Percentiles rank a stretch among this genome's conserved stretches.
phyloP scores from a whole-genome alignment of 2,113 vertebrate species.

The Caranx ignobilis region DNA sequence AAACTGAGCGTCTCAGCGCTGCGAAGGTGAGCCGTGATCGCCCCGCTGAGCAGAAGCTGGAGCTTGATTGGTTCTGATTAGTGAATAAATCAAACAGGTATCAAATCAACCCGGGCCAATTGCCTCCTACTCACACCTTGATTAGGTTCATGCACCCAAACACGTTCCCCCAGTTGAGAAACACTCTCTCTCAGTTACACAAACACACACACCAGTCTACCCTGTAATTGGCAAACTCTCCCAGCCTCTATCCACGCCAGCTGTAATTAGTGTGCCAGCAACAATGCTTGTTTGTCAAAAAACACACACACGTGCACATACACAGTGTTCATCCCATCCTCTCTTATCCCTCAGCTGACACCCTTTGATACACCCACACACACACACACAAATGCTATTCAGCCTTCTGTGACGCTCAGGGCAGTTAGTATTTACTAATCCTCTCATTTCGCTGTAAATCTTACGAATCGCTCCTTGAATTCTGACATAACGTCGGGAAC shows the following conservation, averaged over 20 bases:
- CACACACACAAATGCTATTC: slow-evolving; percentile 38
- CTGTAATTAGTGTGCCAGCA: slow-evolving; percentile 79
- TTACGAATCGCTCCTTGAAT: slow-evolving; percentile 39
- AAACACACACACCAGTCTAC: slow-evolving; percentile 29
- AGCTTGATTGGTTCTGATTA: slow-evolving; percentile 82
- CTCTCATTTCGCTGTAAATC: slow-evolving; percentile 50
- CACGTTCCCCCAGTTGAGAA: slow-evolving; percentile 65
- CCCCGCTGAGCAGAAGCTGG: slow-evolving; percentile 66
- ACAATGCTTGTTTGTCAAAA: slow-evolving; percentile 79
- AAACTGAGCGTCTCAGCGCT: slow-evolving; percentile 61
- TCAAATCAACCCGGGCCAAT: slow-evolving; percentile 79
- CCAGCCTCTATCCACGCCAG: slow-evolving; percentile 68
- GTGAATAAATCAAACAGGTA: slow-evolving; percentile 81
- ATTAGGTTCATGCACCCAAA: slow-evolving; percentile 82
- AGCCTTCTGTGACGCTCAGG: slow-evolving; percentile 45
- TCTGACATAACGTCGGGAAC: slow-evolving; percentile 47
- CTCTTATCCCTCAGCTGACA: slow-evolving; percentile 65
- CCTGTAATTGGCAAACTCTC: slow-evolving; percentile 77
- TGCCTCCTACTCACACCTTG: slow-evolving; percentile 79
- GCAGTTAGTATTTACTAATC: slow-evolving; percentile 70
- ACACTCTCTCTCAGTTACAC: slow-evolving; percentile 42
- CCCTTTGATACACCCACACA: slow-evolving; percentile 68
- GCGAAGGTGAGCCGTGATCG: slow-evolving; percentile 58
- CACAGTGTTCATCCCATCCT: slow-evolving; percentile 55
- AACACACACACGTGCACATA: slow-evolving; percentile 52